phyloP scores from a whole-genome alignment of 2,797 vertebrate genomes.

The Lacerta viridis region DNA sequence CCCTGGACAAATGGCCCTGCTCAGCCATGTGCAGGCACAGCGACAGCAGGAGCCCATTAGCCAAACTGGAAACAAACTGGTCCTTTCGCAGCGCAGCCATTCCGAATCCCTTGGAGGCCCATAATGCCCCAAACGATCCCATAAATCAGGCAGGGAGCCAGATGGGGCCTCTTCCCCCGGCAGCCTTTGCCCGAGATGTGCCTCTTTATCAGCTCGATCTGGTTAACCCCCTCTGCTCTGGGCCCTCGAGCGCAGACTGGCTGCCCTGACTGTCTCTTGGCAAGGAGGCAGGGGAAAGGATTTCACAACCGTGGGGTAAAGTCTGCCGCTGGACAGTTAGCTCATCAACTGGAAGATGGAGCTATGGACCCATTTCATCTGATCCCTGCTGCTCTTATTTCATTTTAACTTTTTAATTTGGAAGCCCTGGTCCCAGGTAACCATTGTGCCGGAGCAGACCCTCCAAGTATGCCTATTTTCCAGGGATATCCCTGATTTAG shows the following conservation, averaged over 20 bases:
- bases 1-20: slow-evolving; percentile 1
- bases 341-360: background rate
- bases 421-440: too few species aligned
- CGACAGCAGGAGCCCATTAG: slow-evolving; percentile 38
- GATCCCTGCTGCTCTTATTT: background rate
- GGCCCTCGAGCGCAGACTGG: background rate
- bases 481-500: too few species aligned
- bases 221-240: background rate
- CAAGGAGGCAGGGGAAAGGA: too few species aligned
- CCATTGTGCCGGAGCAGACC: too few species aligned
- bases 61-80: slow-evolving; percentile 35
- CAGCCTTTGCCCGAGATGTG: slow-evolving; percentile 9
- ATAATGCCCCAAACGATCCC: slow-evolving; percentile 1
- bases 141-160: slow-evolving; percentile 26
- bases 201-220: background rate
- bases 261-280: background rate
- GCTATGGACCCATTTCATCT: background rate
- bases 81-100: background rate
- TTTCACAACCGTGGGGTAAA: background rate
- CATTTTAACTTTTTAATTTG: background rate
- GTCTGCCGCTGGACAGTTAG: background rate
- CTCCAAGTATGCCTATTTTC: too few species aligned
- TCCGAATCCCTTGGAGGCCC: slow-evolving; percentile 13
- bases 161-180: background rate
- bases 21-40: background rate